Evolutionary conservation across 2,888 invertebrate genomes (phyloP), one percentile per base, ranked within the genome.

Genomic region (Torymus texanus): DNA sequence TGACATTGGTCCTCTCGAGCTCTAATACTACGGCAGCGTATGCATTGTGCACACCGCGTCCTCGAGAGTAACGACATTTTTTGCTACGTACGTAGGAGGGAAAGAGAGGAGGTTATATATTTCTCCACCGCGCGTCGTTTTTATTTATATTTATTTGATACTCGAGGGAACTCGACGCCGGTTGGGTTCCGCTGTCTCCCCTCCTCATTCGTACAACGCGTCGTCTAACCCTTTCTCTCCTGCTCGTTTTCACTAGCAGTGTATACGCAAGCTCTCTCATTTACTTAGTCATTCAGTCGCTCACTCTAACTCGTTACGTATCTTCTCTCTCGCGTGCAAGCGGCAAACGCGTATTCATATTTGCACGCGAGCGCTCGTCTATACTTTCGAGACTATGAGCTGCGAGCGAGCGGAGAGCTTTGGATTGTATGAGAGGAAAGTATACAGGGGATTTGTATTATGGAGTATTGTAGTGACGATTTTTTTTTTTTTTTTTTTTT

Each of bases 71-170:
- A 67, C 67, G 67, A 67, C 21, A 67, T 24, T 56, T 68, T 56
- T 68, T 68, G 50, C 29, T 51, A 11, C n/a, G 2, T n/a, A n/a
- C 14, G 58, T 0, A 11, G 14, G 2, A 29, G 29, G 5, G 29
- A 29, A 14, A 3, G 18, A 50, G 10, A 62, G 51, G 10, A 21
- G 16, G 11, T 13, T 67, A 13, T 55, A 65, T 61, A 61, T 61
- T 21, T 10, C 16, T 61, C 12, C 50, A 12, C 51, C 0, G 4
- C 21, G n/a, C n/a, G n/a, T 68, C 56, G 11, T 29, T 68, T 68
- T 53, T 62, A 72, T 72, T 72, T 72, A 72, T 61, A 72, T 72
- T 72, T 62, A 72, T 80, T 72, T 79, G 78, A 82, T 73, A 70
- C 78, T 70, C 76, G 67, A 76, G 75, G 75, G 81, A 67, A 71